A percentile compares a stretch with the other conserved stretches of the same genome.
Evolutionary conservation across 2,888 invertebrate species (phyloP).

Genomic region (Ochlodes sylvanus): DNA sequence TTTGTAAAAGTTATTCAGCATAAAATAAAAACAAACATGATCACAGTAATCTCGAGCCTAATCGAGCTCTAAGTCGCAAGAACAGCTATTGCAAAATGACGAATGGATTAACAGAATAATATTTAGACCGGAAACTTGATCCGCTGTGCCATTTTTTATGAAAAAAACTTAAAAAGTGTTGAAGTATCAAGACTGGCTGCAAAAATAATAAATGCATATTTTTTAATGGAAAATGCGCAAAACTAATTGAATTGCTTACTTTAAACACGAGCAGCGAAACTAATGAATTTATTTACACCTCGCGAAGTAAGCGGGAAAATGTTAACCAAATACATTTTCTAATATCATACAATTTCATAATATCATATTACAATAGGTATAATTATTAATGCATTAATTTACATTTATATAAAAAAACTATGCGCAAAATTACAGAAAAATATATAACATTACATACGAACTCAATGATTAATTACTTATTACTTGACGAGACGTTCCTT

Average conservation of each 20-base stretch:
- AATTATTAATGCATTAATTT: too few species aligned
- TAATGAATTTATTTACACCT: not conserved
- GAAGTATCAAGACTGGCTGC: not conserved
- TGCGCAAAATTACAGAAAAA: too few species aligned
- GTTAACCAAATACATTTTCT: not conserved
- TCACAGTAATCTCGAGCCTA: slow-evolving; percentile 45
- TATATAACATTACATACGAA: too few species aligned
- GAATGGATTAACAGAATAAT: slow-evolving; percentile 6
- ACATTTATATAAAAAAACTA: too few species aligned
- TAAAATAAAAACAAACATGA: too few species aligned
- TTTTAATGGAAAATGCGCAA: not conserved
- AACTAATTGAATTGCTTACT: not conserved
- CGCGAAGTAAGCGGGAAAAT: not conserved
- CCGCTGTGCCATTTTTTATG: not conserved
- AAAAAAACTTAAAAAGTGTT: not conserved
- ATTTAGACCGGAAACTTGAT: not conserved
- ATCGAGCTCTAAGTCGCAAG: slow-evolving; percentile 45
- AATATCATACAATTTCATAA: too few species aligned
- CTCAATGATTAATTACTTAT: too few species aligned
- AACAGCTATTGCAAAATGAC: slow-evolving; percentile 8
- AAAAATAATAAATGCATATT: not conserved
- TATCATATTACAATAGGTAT: too few species aligned
- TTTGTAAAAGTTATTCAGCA: not conserved
- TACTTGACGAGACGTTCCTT: too few species aligned
- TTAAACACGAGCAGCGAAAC: not conserved